A percentile compares a stretch with the other conserved stretches of the same genome.
Conservation (phyloP, 2,113 vertebrate species). For the Willisornis vidua region DNA sequence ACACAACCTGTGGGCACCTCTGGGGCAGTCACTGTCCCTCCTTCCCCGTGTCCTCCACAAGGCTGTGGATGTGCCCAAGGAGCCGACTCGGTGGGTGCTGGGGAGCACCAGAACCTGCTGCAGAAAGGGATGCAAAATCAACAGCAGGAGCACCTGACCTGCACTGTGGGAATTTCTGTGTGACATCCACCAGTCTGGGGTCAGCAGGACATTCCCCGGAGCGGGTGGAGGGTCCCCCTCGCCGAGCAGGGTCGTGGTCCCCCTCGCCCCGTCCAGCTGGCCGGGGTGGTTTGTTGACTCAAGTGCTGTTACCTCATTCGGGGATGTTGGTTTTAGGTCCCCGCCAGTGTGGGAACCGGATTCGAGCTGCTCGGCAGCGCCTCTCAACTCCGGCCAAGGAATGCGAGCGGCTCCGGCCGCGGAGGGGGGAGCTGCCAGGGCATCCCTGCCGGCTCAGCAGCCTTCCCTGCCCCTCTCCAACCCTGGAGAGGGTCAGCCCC, state of each 20-base stretch:
- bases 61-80: neutral
- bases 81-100: neutral
- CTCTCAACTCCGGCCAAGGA: constrained; percentile 61
- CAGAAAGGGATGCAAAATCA: neutral
- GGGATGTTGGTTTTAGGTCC: constrained; percentile 70
- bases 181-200: accelerated
- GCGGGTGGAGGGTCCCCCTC: neutral
- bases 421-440: neutral
- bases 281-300: constrained; percentile 43
- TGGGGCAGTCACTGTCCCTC: neutral
- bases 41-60: accelerated
- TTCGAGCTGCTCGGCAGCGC: constrained; percentile 26
- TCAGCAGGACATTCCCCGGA: neutral
- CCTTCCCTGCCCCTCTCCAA: neutral
- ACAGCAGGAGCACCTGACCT: accelerated
- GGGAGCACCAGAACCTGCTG: neutral
- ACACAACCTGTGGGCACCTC: neutral
- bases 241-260: neutral
- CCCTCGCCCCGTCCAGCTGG: neutral
- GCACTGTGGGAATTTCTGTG: neutral
- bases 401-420: neutral
- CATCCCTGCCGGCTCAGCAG: neutral
- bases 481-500: neutral
- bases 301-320: constrained; percentile 60
- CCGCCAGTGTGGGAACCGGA: constrained; percentile 67